phyloP scores from a whole-genome alignment of 2,113 vertebrate species.

The Ptyas mucosa region DNA sequence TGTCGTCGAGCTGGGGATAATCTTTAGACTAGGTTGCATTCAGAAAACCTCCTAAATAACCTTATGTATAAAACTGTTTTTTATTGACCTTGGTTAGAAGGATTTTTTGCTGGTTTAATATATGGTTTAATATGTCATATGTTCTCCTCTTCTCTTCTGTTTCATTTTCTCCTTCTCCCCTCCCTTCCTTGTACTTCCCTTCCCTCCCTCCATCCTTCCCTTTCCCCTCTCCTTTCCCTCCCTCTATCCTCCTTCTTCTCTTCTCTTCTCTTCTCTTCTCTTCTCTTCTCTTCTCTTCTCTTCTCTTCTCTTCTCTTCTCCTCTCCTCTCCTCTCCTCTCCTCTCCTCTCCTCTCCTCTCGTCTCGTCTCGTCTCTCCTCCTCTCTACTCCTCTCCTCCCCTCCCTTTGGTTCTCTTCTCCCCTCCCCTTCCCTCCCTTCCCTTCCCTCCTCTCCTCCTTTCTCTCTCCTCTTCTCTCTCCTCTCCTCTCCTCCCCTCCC shows the following conservation, averaged over 20 bases:
- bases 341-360: accelerated
- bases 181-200: neutral
- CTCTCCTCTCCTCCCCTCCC: neutral
- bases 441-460: neutral
- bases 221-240: neutral
- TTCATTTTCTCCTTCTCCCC: neutral
- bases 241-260: neutral
- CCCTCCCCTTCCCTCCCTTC: neutral
- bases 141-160: neutral
- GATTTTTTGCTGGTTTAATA: neutral
- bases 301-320: neutral
- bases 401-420: neutral
- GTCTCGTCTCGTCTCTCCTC: neutral
- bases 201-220: neutral
- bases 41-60: neutral
- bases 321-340: neutral
- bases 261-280: neutral
- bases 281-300: neutral
- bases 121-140: neutral
- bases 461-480: neutral
- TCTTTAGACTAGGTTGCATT: neutral
- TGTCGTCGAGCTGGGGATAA: neutral
- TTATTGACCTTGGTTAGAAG: neutral
- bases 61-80: neutral
- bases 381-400: neutral